Conservation (phyloP, 2,113 vertebrate species). For the Ictidomys tridecemlineatus region DNA sequence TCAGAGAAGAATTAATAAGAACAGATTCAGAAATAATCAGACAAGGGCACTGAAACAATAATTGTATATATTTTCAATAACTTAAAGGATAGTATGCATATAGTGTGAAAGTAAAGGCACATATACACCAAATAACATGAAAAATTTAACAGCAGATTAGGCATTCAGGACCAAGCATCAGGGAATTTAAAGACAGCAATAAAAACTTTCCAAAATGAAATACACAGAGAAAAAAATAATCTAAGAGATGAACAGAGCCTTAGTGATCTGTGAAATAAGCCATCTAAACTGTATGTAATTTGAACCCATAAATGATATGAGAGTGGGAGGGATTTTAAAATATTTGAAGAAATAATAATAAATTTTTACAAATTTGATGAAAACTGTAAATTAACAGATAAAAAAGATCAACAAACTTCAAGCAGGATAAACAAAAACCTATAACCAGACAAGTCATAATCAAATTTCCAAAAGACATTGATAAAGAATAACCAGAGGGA, state of each 20-base stretch:
- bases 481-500: not conserved
- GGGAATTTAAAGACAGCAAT: not conserved
- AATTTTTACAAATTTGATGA: not conserved
- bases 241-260: not conserved
- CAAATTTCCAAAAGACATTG: not conserved
- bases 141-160: not conserved
- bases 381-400: not conserved
- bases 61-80: not conserved
- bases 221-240: not conserved
- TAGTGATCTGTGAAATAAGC: not conserved
- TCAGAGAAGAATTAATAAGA: not conserved
- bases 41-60: not conserved
- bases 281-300: not conserved
- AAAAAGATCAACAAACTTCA: not conserved
- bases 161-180: not conserved
- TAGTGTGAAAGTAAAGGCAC: not conserved
- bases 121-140: not conserved
- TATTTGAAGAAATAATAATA: slow-evolving; percentile 1
- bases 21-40: not conserved
- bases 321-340: not conserved
- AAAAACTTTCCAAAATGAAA: not conserved
- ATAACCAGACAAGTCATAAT: not conserved
- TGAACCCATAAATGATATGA: not conserved
- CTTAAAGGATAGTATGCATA: not conserved
- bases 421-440: not conserved